A percentile compares a stretch with the other conserved stretches of the same genome.
Conservation (phyloP, 2,113 vertebrate species). For the Cairina moschata region DNA sequence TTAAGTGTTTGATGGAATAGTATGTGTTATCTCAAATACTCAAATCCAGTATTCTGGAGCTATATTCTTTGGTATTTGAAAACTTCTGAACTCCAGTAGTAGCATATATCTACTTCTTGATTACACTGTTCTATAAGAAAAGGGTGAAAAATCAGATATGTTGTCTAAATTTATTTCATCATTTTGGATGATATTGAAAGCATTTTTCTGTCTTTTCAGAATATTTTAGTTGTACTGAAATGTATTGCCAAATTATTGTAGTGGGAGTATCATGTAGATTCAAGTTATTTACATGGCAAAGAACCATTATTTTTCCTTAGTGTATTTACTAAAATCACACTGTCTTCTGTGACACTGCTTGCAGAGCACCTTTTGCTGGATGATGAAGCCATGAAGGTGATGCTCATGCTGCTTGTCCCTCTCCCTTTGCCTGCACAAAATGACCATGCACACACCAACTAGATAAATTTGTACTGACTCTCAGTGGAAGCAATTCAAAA, state of each 20-base stretch:
- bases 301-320: background rate
- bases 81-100: background rate
- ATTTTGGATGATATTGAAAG: background rate
- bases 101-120: background rate
- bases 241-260: background rate
- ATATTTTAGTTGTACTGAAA: background rate
- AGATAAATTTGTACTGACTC: background rate
- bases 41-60: background rate
- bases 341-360: background rate
- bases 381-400: no score
- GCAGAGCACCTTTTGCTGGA: fast-evolving
- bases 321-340: background rate
- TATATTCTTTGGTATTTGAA: background rate
- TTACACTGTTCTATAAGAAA: background rate
- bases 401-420: background rate
- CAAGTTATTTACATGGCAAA: background rate
- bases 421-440: background rate
- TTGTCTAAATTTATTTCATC: background rate
- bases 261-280: background rate
- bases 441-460: fast-evolving
- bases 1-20: background rate
- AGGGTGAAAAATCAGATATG: background rate
- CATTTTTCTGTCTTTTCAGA: background rate
- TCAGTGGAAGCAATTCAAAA: background rate
- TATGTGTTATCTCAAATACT: background rate